Base-by-base conservation (phyloP, 2,113 vertebrate species). In the Hippocampus zosterae region DNA sequence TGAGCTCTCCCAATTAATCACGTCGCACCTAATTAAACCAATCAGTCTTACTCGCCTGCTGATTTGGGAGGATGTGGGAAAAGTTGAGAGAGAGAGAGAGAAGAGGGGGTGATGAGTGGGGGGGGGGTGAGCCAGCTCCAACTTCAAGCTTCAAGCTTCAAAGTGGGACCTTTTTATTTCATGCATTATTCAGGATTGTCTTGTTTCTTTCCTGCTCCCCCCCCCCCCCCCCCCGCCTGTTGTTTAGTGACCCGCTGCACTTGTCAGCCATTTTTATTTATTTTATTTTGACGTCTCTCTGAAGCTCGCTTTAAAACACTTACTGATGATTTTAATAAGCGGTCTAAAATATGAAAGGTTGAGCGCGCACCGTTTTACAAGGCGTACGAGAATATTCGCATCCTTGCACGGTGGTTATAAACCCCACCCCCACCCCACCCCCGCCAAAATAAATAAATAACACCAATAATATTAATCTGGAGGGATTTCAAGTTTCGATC, bases 141-240 rank as follows among this genome's bases (percentile, higher is more conserved):
- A 5, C 29, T 33, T 33, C 4, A 79, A 75, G 84, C 85, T 80
- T 84, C 37, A 65, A 65, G 84, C 85, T 80, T 84, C 37, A 65
- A 65, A 65, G 63, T 15, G 41, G 41, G 41, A 65, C 40, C 41
- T 27, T 65, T 46, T 65, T 46, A 46, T 65, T 65, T 29, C 41
- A 78, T 90, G 70, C 76, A 91, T 91, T 89, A 91, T 91, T 88
- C 82, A 92, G 71, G 44, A 48, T 11, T 42, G 67, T 75, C 68
- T 18, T 72, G 61, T 76, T 81, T 65, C 52, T 81, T 87, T 88
- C 75, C 67, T 75, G 76, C 78, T 84, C 76, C 59, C n/a, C n/a
- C n/a, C n/a, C n/a, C n/a, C n/a, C n/a, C n/a, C n/a, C n/a, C n/a
- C n/a, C n/a, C 69, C 81, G 79, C 57, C 72, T 76, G 77, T 79